Conservation (phyloP, 1,140 invertebrate genomes). For the Xylocopa sonorina region DNA sequence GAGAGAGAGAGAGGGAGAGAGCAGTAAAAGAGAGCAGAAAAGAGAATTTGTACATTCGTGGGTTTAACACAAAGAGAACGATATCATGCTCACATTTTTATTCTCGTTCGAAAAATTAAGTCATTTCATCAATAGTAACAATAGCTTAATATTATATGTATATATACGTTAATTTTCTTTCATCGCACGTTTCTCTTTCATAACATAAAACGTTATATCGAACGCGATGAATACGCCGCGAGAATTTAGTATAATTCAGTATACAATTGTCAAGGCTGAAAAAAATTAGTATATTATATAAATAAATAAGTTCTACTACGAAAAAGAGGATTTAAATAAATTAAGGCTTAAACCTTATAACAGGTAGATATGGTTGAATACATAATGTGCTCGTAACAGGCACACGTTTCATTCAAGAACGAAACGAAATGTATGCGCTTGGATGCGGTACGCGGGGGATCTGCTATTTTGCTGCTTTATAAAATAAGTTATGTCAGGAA, state of each 20-base stretch:
- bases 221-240: not conserved
- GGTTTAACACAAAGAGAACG: too few species aligned
- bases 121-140: slow-evolving; percentile 29
- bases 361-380: slow-evolving; percentile 12
- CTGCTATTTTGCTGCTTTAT: slow-evolving; percentile 10
- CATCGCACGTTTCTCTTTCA: slow-evolving; percentile 36
- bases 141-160: slow-evolving; percentile 38
- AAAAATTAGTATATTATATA: slow-evolving; percentile 50
- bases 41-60: too few species aligned
- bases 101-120: slow-evolving; percentile 19
- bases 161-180: too few species aligned
- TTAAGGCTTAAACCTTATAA: slow-evolving; percentile 22
- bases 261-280: not conserved
- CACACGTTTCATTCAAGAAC: not conserved
- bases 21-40: too few species aligned
- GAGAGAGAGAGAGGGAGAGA: too few species aligned
- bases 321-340: slow-evolving; percentile 37
- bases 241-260: slow-evolving; percentile 45
- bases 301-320: slow-evolving; percentile 49
- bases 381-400: not conserved
- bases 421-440: slow-evolving; percentile 21
- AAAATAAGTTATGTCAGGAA: slow-evolving; percentile 52
- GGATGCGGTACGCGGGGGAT: not conserved
- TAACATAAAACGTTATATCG: slow-evolving; percentile 55
- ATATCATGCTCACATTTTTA: slow-evolving; percentile 39